phyloP scores from a whole-genome alignment of 64 coral and sea anemone genomes.

The Cladopsammia gracilis region DNA sequence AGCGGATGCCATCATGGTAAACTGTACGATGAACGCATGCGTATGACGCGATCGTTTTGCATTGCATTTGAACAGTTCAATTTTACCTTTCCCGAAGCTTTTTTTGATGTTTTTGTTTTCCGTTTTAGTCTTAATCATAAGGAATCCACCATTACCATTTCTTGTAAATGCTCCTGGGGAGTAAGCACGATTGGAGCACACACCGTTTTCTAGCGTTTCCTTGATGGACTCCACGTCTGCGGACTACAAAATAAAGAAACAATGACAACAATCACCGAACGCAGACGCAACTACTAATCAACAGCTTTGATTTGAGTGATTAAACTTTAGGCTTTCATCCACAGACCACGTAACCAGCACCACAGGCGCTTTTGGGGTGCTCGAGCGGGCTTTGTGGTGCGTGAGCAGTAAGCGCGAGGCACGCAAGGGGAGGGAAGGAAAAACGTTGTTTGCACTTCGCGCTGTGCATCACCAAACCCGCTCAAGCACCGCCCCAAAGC shows the following conservation, averaged over 20 bases:
- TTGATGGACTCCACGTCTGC: slow-evolving; percentile 12
- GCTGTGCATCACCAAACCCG: too few relatives aligned
- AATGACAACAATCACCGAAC: not conserved
- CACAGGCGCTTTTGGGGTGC: too few relatives aligned
- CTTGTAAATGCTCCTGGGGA: not conserved
- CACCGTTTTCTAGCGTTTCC: slow-evolving; percentile 37
- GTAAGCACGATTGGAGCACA: slow-evolving; percentile 35
- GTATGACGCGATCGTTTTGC: not conserved
- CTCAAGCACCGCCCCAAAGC: too few relatives aligned
- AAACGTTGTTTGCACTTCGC: too few relatives aligned
- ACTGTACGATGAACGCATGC: not conserved
- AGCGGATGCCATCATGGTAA: not conserved
- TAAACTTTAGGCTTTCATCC: too few relatives aligned
- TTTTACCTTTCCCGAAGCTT: slow-evolving; percentile 33
- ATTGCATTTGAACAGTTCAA: not conserved
- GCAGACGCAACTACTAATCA: too few relatives aligned
- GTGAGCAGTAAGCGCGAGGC: too few relatives aligned
- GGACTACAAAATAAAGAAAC: not conserved
- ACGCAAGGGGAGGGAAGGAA: too few relatives aligned
- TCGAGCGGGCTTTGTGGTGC: too few relatives aligned
- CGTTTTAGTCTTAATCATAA: slow-evolving; percentile 44
- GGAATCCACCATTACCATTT: slow-evolving; percentile 37
- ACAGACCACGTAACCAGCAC: too few relatives aligned
- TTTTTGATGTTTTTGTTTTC: slow-evolving; percentile 25
- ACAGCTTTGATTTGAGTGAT: too few relatives aligned